Conservation (phyloP, 2,797 vertebrate genomes). For the Staurois parvus region DNA sequence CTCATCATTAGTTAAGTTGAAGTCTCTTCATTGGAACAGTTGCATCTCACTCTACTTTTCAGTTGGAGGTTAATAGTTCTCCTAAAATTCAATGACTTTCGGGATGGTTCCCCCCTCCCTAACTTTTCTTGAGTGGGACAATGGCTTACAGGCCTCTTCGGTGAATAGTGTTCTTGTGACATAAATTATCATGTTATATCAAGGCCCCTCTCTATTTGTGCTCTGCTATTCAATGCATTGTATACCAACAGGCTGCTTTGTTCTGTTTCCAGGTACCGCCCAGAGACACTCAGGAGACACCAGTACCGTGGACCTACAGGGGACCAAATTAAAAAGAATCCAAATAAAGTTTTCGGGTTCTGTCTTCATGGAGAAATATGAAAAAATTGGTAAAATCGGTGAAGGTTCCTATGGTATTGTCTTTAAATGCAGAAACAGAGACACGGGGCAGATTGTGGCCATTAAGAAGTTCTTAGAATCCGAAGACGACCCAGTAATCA, state of each 20-base stretch:
- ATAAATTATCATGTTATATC: slow-evolving; percentile 41
- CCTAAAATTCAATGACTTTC: too few species aligned
- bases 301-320: too few species aligned
- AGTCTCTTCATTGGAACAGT: too few species aligned
- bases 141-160: not conserved
- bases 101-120: too few species aligned
- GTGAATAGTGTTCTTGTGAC: not conserved
- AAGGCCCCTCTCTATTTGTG: slow-evolving; percentile 13
- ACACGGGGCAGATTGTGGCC: slow-evolving; percentile 91
- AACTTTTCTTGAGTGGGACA: not conserved
- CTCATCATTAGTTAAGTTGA: too few species aligned
- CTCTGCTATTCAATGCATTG: slow-evolving; percentile 9
- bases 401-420: slow-evolving; percentile 95
- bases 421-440: slow-evolving; percentile 91
- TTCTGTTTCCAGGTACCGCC: slow-evolving; percentile 49
- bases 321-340: not conserved
- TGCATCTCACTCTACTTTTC: too few species aligned
- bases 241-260: slow-evolving; percentile 12
- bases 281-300: not conserved
- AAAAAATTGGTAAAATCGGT: slow-evolving; percentile 91
- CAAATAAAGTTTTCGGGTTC: slow-evolving; percentile 5
- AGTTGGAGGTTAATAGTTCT: too few species aligned
- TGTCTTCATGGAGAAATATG: slow-evolving; percentile 89
- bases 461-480: slow-evolving; percentile 96
- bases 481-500: slow-evolving; percentile 92